Evolutionary conservation across 2,888 invertebrate genomes (phyloP), one percentile per base, ranked within the genome.

Genomic region (Anodontia alba): DNA sequence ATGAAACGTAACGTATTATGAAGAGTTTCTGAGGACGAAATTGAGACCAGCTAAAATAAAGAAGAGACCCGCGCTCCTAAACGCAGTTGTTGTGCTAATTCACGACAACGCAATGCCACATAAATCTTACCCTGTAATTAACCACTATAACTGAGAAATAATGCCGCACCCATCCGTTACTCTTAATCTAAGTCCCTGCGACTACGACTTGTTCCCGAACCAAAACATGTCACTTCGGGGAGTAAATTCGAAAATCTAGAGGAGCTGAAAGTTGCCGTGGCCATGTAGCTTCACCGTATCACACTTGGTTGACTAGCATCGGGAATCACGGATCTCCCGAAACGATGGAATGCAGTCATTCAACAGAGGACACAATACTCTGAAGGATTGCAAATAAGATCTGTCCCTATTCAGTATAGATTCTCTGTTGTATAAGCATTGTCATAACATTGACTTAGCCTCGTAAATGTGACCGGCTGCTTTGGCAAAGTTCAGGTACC

Each of bases 51-150:
- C 51, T n/a, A 33, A 51, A 20, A 29, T 51, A 8, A 71, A 71
- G n/a, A 51, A 54, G 36, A 49, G 71, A 49, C 70, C 70, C 26
- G 70, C 46, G 49, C 70, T 70, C 49, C 31, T 70, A 49, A 49
- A 49, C 17, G 26, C 31, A 49, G 49, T 29, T 2, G 46, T 20
- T 29, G 17, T 70, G 49, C 15, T 70, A 49, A 26, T 42, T 46
- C 46, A 70, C 23, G 70, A 49, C 70, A 70, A 73, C 33, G 73
- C 73, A 20, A 66, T 29, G n/a, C 66, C 67, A n/a, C 73, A 73
- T 66, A 67, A 62, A 38, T 66, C 46, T 12, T 15, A 73, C 17
- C 43, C 33, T 0, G 73, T 73, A 43, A 33, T 73, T 12, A 23
- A 42, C 20, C 20, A 10, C 5, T 66, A 73, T n/a, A 29, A 73